Conservation (phyloP, 1,140 invertebrate genomes). For the Caenorhabditis inopinata region DNA sequence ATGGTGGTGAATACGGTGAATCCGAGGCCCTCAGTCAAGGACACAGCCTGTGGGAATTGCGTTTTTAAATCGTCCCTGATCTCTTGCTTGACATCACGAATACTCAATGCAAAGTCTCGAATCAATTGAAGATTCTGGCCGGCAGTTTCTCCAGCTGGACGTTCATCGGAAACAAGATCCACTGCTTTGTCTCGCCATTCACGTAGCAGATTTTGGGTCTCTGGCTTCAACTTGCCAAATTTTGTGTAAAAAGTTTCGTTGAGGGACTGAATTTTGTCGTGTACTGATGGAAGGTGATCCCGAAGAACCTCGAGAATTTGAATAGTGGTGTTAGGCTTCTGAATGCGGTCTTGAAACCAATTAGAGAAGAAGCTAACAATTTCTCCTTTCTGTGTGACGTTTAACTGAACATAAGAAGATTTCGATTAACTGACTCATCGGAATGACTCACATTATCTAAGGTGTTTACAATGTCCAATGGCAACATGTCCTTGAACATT, state of each 20-base stretch:
- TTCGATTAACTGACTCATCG: too few species aligned
- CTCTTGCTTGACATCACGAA: constrained; percentile 5
- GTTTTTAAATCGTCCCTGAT: constrained; percentile 20
- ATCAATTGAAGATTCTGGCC: constrained; percentile 22
- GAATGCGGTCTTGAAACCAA: constrained; percentile 32
- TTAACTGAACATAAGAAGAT: constrained; percentile 18
- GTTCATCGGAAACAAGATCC: neutral
- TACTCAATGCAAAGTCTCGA: constrained; percentile 8
- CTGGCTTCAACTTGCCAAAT: constrained; percentile 27
- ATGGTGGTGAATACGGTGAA: constrained; percentile 36
- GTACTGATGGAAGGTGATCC: constrained; percentile 5
- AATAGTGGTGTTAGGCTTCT: neutral
- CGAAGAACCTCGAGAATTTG: neutral
- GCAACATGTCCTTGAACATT: constrained; percentile 38
- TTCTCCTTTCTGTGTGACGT: constrained; percentile 20
- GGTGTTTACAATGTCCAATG: neutral
- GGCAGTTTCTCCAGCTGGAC: constrained; percentile 25
- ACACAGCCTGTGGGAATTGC: constrained; percentile 29
- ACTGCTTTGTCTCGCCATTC: constrained; percentile 29
- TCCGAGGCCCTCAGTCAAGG: constrained; percentile 34
- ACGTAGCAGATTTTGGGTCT: constrained; percentile 25
- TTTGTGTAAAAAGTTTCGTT: constrained; percentile 31
- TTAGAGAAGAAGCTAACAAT: neutral
- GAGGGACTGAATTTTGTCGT: constrained; percentile 20
- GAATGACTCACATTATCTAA: constrained; percentile 29